Percentiles rank a stretch among this genome's conserved stretches.
These are phyloP conservation scores for Rhincodon typus DNA, from an alignment of 2,797 vertebrate species.

Conservation along the genomic window DNA sequence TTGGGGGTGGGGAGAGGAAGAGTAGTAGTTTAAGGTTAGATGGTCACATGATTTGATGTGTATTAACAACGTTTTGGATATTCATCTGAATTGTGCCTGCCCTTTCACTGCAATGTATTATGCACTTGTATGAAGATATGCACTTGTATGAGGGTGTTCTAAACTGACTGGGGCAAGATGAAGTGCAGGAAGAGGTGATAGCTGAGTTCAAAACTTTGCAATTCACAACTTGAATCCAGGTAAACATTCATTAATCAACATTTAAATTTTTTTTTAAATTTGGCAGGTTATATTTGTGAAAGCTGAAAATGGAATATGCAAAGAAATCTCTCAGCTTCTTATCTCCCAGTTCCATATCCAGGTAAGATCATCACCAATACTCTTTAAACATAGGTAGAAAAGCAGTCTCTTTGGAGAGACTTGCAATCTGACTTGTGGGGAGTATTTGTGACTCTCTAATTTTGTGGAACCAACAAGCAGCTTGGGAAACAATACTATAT, in stretches of 20 bases:
- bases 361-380: conserved; percentile 60
- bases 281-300: not conserved
- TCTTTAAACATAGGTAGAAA: not conserved
- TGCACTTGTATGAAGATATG: not conserved
- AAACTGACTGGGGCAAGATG: not conserved
- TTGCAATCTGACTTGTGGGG: too few relatives aligned
- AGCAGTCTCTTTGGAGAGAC: not conserved
- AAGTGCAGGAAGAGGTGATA: too few relatives aligned
- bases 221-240: not conserved
- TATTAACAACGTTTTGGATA: not conserved
- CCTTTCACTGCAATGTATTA: not conserved
- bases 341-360: conserved; percentile 69
- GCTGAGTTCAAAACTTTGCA: too few relatives aligned
- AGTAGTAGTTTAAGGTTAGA: too few relatives aligned
- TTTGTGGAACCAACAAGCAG: too few relatives aligned
- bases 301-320: conserved; percentile 75
- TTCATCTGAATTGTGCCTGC: not conserved
- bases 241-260: not conserved
- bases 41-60: not conserved
- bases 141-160: not conserved
- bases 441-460: not conserved
- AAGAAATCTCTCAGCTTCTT: conserved; percentile 78
- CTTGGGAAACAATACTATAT: not conserved
- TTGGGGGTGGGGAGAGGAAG: too few relatives aligned
- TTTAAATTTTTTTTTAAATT: not conserved